A percentile compares a stretch with the other conserved stretches of the same genome.
Conservation (phyloP, 2,797 vertebrate species). For the Cuniculus paca region DNA sequence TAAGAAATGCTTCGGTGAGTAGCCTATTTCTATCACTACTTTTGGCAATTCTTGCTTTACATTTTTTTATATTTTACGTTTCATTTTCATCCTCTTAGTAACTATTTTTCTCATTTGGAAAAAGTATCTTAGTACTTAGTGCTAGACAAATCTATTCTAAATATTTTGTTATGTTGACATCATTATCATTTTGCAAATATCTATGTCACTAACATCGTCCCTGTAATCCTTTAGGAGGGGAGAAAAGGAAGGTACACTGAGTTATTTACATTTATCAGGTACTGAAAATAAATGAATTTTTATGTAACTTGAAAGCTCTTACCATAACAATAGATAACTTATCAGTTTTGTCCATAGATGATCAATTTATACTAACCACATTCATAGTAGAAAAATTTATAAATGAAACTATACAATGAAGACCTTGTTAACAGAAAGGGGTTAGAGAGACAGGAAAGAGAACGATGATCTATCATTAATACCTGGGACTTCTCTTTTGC, state of each 20-base stretch:
- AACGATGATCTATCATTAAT: neutral
- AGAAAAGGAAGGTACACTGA: neutral
- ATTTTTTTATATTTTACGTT: neutral
- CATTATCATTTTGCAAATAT: neutral
- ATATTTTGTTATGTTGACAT: neutral
- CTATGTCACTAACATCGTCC: neutral
- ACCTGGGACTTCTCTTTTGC: neutral
- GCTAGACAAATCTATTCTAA: neutral
- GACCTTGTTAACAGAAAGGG: neutral
- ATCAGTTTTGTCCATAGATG: neutral
- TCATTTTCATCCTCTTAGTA: neutral
- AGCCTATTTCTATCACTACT: neutral
- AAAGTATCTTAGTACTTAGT: neutral
- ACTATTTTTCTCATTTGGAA: neutral
- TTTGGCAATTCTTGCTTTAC: neutral
- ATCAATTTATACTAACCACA: neutral
- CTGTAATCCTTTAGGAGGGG: neutral
- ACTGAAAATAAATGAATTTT: neutral
- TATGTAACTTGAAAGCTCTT: neutral
- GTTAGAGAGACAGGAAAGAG: neutral
- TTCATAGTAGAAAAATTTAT: neutral
- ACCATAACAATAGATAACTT: neutral
- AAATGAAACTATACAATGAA: neutral
- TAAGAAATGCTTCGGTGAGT: neutral
- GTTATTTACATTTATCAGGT: neutral